Evolutionary conservation across 1,140 invertebrate genomes (phyloP).

Genomic region (Teleogryllus occipitalis): DNA sequence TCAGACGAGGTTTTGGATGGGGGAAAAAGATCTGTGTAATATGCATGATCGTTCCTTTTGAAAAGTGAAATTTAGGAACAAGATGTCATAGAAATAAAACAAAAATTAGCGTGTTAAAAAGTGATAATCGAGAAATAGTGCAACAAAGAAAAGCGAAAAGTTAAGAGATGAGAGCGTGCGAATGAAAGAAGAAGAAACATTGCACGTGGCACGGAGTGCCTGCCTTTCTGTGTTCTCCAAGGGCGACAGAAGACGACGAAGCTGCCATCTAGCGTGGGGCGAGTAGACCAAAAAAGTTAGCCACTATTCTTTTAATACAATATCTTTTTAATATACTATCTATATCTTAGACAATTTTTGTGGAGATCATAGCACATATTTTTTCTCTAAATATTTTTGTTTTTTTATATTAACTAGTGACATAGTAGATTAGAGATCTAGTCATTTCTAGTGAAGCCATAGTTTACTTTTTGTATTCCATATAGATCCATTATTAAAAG

Average conservation of each 20-base stretch:
- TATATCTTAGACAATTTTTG: not conserved
- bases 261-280: constrained; percentile 21
- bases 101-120: not conserved
- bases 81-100: not conserved
- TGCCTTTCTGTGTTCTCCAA: constrained; percentile 17
- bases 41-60: too few relatives aligned
- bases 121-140: not conserved
- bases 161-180: constrained; percentile 1
- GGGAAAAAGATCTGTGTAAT: not conserved
- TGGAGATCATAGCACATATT: not conserved
- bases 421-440: not conserved
- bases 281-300: constrained; percentile 21
- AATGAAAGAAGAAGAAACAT: constrained; percentile 9
- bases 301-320: constrained; percentile 6
- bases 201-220: constrained; percentile 8
- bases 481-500: constrained; percentile 9
- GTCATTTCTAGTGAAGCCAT: constrained; percentile 4
- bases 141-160: constrained; percentile 1
- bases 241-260: constrained; percentile 2
- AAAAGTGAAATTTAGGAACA: not conserved
- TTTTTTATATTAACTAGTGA: not conserved
- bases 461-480: not conserved
- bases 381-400: not conserved
- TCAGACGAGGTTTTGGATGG: not conserved
- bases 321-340: constrained; percentile 10